Conservation (phyloP, 2,888 invertebrate species). For the Fragum whitleyi region DNA sequence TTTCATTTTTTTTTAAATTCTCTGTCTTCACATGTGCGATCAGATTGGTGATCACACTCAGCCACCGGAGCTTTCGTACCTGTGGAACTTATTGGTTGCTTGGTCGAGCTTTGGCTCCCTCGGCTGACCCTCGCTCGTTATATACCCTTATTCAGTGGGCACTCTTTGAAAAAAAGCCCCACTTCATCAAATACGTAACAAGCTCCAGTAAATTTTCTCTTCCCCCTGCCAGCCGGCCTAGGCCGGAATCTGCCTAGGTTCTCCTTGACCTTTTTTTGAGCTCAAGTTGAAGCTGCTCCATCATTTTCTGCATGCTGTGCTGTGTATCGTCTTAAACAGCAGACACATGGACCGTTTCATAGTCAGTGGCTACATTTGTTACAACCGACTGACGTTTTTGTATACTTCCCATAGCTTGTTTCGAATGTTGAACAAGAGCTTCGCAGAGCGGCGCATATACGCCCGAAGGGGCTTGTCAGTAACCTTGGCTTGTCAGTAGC, state of each 20-base stretch:
- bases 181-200: not conserved
- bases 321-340: not conserved
- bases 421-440: no score
- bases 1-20: not conserved
- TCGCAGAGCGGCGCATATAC: no score
- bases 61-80: not conserved
- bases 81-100: not conserved
- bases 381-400: not conserved
- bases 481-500: no score
- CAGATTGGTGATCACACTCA: no score
- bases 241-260: not conserved
- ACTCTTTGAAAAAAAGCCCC: no score
- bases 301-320: not conserved
- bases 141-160: not conserved
- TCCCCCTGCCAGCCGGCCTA: no score
- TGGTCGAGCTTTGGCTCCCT: not conserved
- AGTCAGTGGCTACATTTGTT: not conserved
- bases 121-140: no score
- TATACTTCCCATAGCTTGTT: not conserved
- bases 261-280: no score
- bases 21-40: not conserved
- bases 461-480: no score
- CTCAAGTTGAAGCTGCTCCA: no score
- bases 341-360: not conserved
- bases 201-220: not conserved